These are phyloP conservation scores for Nezara viridula DNA, from an alignment of 2,888 invertebrate genomes.

Conservation along the genomic window DNA sequence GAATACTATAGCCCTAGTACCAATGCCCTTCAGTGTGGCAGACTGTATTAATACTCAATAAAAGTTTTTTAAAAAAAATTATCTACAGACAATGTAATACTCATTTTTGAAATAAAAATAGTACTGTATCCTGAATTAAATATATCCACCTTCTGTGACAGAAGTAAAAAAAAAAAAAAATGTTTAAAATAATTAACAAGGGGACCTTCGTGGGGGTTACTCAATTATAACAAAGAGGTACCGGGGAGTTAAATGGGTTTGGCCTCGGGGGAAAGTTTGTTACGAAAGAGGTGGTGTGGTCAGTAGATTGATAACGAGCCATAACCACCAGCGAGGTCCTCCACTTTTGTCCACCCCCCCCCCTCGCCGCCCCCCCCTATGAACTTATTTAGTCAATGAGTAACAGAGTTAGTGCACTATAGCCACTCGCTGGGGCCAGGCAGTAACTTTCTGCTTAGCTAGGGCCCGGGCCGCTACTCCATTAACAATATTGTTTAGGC, in stretches of 20 bases:
- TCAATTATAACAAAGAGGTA: slow-evolving; percentile 13
- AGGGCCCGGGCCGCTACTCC: neutral
- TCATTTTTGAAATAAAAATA: too few species aligned
- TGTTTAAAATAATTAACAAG: neutral
- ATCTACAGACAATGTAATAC: too few species aligned
- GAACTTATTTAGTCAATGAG: slow-evolving; percentile 10
- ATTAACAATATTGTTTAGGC: slow-evolving; percentile 21
- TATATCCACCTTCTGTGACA: too few species aligned
- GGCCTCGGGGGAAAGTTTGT: neutral
- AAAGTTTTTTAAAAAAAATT: too few species aligned
- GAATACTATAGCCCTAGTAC: too few species aligned
- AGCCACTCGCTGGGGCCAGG: neutral
- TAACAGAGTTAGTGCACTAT: slow-evolving; percentile 1
- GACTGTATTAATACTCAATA: too few species aligned
- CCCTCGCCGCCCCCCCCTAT: neutral
- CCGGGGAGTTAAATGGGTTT: neutral
- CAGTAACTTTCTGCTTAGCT: neutral
- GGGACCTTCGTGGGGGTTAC: neutral
- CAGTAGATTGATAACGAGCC: slow-evolving; percentile 18
- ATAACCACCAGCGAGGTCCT: neutral
- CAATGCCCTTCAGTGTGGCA: too few species aligned
- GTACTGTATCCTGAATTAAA: too few species aligned
- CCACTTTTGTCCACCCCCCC: neutral
- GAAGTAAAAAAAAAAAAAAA: too few species aligned
- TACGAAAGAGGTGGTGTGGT: neutral